phyloP scores from a whole-genome alignment of 2,888 invertebrate genomes.

The Erebia ligea region DNA sequence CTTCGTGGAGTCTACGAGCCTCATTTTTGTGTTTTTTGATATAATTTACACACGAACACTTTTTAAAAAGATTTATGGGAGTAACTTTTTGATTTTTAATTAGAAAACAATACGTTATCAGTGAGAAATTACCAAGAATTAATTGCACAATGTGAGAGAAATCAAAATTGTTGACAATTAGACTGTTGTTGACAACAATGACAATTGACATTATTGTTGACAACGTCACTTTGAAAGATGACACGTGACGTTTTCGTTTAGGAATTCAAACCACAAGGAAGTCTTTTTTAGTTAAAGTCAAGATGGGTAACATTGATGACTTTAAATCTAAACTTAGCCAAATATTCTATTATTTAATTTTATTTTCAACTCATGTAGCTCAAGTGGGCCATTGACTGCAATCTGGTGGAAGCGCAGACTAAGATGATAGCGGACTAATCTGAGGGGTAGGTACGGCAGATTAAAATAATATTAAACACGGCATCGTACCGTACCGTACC shows the following conservation, averaged over 20 bases:
- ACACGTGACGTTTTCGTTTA: constrained; percentile 35
- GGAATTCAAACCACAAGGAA: constrained; percentile 25
- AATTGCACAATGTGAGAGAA: constrained; percentile 49
- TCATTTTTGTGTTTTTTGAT: constrained; percentile 71
- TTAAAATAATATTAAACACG: too few species aligned
- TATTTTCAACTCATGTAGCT: too few species aligned
- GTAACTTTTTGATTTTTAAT: constrained; percentile 13
- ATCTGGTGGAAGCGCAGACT: too few species aligned
- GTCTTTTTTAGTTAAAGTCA: neutral
- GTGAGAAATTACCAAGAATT: constrained; percentile 41
- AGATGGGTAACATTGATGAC: too few species aligned
- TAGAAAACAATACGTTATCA: constrained; percentile 26
- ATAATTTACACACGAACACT: neutral
- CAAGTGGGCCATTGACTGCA: too few species aligned
- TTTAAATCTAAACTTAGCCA: too few species aligned
- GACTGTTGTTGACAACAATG: neutral
- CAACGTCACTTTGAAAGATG: constrained; percentile 35
- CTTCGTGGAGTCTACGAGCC: constrained; percentile 80
- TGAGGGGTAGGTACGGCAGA: too few species aligned
- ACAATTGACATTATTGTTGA: constrained; percentile 31
- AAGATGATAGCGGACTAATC: too few species aligned
- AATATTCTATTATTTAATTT: too few species aligned
- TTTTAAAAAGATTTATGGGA: neutral
- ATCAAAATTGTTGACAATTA: constrained; percentile 42
- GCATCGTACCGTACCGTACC: too few species aligned